Conservation (phyloP, 2,888 invertebrate species). For the Lasioglossum morio region DNA sequence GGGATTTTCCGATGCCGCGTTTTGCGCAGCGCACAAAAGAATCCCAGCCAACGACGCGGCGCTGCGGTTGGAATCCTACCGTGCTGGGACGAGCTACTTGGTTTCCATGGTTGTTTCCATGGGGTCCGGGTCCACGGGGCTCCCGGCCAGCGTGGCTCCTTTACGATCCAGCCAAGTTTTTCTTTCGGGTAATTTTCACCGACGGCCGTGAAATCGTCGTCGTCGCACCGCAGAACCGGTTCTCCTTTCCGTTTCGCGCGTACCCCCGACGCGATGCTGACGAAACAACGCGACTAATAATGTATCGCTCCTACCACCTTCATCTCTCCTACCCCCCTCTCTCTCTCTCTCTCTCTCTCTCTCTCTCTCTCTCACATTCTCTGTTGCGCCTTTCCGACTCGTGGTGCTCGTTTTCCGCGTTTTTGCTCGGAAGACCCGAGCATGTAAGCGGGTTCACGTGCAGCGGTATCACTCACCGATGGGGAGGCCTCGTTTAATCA, state of each 20-base stretch:
- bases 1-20: slow-evolving; percentile 43
- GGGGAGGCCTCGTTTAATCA: slow-evolving; percentile 11
- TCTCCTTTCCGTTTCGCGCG: slow-evolving; percentile 36
- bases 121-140: not conserved
- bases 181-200: slow-evolving; percentile 66
- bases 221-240: slow-evolving; percentile 61
- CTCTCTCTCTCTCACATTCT: not conserved
- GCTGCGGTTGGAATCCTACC: slow-evolving; percentile 29
- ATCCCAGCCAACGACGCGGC: not conserved
- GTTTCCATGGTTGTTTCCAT: slow-evolving; percentile 21
- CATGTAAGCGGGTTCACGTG: slow-evolving; percentile 10
- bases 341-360: no score
- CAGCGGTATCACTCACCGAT: slow-evolving; percentile 22
- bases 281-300: slow-evolving; percentile 45
- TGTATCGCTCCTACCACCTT: slow-evolving; percentile 14
- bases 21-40: slow-evolving; percentile 14
- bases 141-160: slow-evolving; percentile 30
- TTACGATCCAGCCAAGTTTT: slow-evolving; percentile 58
- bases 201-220: slow-evolving; percentile 68
- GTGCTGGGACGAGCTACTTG: not conserved
- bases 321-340: not conserved
- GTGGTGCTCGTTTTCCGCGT: slow-evolving; percentile 39
- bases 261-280: slow-evolving; percentile 21
- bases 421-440: slow-evolving; percentile 17
- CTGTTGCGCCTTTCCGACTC: not conserved